phyloP scores from a whole-genome alignment of 2,797 vertebrate species.

The Muscicapa comitata region DNA sequence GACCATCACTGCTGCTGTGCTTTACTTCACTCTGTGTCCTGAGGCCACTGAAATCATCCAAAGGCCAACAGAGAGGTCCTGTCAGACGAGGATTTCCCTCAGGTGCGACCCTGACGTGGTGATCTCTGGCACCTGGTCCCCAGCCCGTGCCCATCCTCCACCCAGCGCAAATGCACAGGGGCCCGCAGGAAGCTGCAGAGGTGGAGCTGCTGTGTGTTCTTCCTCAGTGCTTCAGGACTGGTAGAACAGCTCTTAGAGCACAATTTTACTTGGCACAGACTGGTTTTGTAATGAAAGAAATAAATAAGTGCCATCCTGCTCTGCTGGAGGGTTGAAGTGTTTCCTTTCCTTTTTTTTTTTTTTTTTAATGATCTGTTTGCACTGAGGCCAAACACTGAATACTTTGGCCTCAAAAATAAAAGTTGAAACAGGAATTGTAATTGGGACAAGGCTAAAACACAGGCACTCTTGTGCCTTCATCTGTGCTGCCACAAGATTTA shows the following conservation, averaged over 20 bases:
- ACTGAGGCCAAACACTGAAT: not conserved
- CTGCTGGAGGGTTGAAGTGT: not conserved
- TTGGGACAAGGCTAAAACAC: not conserved
- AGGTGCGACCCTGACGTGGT: rapidly evolving
- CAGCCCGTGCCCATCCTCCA: constrained; percentile 22
- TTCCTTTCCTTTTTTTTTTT: not conserved
- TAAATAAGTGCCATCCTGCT: constrained; percentile 51
- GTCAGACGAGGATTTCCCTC: not conserved
- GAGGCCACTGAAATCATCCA: not conserved
- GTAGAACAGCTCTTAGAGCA: constrained; percentile 59
- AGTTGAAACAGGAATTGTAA: not conserved
- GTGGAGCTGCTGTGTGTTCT: not conserved
- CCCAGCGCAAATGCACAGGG: not conserved
- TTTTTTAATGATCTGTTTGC: not conserved
- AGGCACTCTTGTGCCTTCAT: not conserved
- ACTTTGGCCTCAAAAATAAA: not conserved
- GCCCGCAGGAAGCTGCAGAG: constrained; percentile 1
- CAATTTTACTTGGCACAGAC: constrained; percentile 35
- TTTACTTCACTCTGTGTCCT: not conserved
- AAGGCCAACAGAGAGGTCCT: rapidly evolving
- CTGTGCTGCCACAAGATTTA: rapidly evolving
- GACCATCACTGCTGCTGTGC: not conserved
- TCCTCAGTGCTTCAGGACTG: constrained; percentile 20
- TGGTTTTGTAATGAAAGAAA: constrained; percentile 41
- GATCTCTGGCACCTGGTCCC: not conserved